Evolutionary conservation across 2,113 vertebrate genomes (phyloP).

Genomic region (Petrocephalus microphthalmus): DNA sequence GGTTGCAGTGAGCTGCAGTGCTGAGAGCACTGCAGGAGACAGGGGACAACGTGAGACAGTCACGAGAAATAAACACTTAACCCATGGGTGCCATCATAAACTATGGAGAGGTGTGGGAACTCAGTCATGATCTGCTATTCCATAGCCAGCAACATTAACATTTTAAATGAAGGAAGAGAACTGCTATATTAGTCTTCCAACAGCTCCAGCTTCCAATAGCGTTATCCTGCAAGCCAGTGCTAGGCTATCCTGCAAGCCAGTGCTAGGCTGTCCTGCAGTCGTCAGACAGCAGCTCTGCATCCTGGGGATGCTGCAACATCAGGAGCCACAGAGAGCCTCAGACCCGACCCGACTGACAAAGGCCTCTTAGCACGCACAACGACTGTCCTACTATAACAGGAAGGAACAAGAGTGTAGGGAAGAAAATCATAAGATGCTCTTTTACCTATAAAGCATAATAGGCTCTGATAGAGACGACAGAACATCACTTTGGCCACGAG

Average conservation of each 20-base stretch:
- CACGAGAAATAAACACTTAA: neutral
- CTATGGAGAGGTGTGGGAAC: neutral
- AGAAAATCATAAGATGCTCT: neutral
- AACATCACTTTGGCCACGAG: neutral
- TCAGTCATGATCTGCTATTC: neutral
- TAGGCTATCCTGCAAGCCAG: neutral
- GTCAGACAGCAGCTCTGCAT: neutral
- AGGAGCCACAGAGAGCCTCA: neutral
- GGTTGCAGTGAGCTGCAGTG: conserved; percentile 60
- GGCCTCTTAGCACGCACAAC: neutral
- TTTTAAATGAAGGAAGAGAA: neutral
- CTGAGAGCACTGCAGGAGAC: conserved; percentile 65
- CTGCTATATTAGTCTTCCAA: neutral
- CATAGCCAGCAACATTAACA: too few species aligned
- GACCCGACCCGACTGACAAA: neutral
- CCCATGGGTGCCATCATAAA: neutral
- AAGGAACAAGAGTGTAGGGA: neutral
- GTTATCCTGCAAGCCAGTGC: neutral
- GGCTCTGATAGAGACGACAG: too few species aligned
- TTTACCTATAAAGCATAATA: neutral
- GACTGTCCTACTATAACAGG: neutral
- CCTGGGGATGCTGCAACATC: neutral
- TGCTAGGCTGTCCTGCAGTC: neutral
- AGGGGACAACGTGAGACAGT: neutral
- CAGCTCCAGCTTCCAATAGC: neutral